Evolutionary conservation across 1,140 invertebrate genomes (phyloP).

Genomic region (Neuroterus valhalla): DNA sequence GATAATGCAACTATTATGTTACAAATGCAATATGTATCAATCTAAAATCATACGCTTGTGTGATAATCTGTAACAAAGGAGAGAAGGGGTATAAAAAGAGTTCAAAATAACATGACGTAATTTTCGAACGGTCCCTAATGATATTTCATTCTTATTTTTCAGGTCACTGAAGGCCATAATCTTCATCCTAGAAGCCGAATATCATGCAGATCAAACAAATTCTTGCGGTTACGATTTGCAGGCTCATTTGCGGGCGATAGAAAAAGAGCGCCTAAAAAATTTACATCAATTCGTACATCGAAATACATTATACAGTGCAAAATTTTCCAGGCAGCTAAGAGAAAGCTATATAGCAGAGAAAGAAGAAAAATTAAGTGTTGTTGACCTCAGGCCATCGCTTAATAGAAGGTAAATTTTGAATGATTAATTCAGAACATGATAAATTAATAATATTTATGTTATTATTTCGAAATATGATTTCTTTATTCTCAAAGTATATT

Average conservation of each 20-base stretch:
- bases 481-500: no score
- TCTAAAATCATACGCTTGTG: no score
- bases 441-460: no score
- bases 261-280: slow-evolving; percentile 11
- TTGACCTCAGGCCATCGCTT: slow-evolving; percentile 59
- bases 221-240: slow-evolving; percentile 52
- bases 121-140: no score
- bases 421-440: no score
- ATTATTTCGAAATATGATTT: no score
- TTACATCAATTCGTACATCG: slow-evolving; percentile 23
- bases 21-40: no score
- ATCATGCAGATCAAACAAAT: slow-evolving; percentile 50
- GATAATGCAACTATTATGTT: no score
- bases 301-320: slow-evolving; percentile 3
- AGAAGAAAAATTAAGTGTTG: background rate
- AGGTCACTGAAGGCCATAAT: slow-evolving; percentile 63
- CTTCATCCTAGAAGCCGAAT: slow-evolving; percentile 62
- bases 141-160: background rate
- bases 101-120: no score
- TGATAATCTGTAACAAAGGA: no score
- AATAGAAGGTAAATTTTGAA: slow-evolving; percentile 60
- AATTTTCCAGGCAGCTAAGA: background rate
- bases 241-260: slow-evolving; percentile 34
- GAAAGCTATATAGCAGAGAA: background rate
- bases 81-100: no score